phyloP scores from a whole-genome alignment of 2,113 vertebrate species.

The Ahaetulla prasina region DNA sequence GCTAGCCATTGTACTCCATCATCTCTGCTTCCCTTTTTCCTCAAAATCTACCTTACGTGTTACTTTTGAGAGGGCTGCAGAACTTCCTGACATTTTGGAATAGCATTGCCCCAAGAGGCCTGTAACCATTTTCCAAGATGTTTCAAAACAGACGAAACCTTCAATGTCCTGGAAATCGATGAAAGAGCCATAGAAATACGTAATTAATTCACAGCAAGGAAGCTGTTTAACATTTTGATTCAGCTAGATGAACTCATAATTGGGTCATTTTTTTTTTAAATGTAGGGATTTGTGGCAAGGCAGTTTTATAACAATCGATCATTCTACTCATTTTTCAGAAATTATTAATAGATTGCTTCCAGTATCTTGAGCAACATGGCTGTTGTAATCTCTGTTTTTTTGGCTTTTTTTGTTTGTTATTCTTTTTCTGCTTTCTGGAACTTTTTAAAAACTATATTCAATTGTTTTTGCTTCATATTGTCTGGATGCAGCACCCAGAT shows the following conservation, averaged over 20 bases:
- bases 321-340: neutral
- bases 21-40: neutral
- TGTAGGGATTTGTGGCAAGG: neutral
- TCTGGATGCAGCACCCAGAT: neutral
- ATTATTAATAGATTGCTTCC: neutral
- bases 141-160: neutral
- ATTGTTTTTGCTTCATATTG: neutral
- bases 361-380: neutral
- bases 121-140: neutral
- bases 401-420: neutral
- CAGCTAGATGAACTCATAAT: neutral
- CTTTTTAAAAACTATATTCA: neutral
- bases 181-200: neutral
- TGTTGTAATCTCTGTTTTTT: neutral
- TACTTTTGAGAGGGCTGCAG: neutral
- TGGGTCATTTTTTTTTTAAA: neutral
- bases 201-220: neutral
- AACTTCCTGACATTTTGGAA: neutral
- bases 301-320: neutral
- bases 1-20: neutral
- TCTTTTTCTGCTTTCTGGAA: neutral
- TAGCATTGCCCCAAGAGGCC: neutral
- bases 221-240: neutral
- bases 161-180: neutral
- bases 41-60: neutral